Conservation (phyloP, 1,140 invertebrate species). For the Ridgeia piscesae region DNA sequence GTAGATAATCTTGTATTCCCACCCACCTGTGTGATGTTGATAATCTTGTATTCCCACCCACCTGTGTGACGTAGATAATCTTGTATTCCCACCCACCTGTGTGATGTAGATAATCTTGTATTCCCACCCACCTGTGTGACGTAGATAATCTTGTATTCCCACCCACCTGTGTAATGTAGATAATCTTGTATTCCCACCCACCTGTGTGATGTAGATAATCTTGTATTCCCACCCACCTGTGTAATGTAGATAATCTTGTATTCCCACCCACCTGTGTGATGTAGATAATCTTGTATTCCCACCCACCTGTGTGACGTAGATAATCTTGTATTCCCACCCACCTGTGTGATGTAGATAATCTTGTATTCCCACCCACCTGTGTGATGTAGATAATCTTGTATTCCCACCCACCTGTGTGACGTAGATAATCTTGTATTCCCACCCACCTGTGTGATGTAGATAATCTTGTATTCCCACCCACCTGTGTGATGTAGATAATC, state of each 20-base stretch:
- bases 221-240: background rate
- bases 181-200: no score
- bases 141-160: background rate
- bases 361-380: background rate
- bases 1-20: background rate
- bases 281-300: background rate
- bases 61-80: no score
- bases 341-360: no score
- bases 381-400: conserved; percentile 54
- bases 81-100: background rate
- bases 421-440: background rate
- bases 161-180: conserved; percentile 36
- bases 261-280: no score
- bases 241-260: conserved; percentile 54
- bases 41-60: no score
- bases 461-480: no score
- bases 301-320: conserved; percentile 36
- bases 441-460: conserved; percentile 36
- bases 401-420: no score
- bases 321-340: no score
- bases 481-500: no score
- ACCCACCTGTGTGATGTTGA: conserved; percentile 36
- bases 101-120: conserved; percentile 54
- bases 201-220: no score
- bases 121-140: no score